phyloP scores from a whole-genome alignment of 2,888 invertebrate species.

The Aplocera efformata region DNA sequence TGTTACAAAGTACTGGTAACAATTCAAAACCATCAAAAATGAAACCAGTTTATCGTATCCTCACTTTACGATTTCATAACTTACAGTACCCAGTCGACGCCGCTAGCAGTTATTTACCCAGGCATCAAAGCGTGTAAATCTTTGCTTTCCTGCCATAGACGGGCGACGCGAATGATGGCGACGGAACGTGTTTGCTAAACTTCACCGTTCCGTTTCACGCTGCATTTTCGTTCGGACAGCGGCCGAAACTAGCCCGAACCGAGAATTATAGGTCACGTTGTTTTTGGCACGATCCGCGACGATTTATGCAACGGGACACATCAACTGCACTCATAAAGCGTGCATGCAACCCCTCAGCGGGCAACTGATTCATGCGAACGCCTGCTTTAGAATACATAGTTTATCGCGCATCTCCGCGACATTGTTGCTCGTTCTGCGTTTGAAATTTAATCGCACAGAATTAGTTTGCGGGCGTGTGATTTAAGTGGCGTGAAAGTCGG shows the following conservation, averaged over 20 bases:
- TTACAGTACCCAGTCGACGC: conserved; percentile 2
- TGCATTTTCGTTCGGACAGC: conserved; percentile 41
- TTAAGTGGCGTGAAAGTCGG: conserved; percentile 28
- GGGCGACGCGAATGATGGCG: conserved; percentile 43
- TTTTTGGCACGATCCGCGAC: conserved; percentile 59
- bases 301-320: conserved; percentile 65
- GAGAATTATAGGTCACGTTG: conserved; percentile 51
- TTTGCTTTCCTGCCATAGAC: conserved; percentile 28
- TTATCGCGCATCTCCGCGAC: conserved; percentile 46
- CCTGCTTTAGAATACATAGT: conserved; percentile 53
- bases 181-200: conserved; percentile 47
- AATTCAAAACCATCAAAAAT: no score
- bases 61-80: conserved; percentile 5
- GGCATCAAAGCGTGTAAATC: conserved; percentile 26
- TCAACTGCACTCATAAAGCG: conserved; percentile 74
- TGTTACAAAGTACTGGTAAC: no score
- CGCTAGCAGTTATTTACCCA: conserved; percentile 11
- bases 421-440: conserved; percentile 27
- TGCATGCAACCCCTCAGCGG: conserved; percentile 50
- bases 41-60: no score
- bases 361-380: conserved; percentile 53
- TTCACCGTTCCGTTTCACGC: conserved; percentile 42
- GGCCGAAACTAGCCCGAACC: conserved; percentile 44
- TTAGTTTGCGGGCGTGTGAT: conserved; percentile 32
- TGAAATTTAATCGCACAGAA: conserved; percentile 28